phyloP scores from a whole-genome alignment of 2,888 invertebrate species.

The Drosophila bunnanda region DNA sequence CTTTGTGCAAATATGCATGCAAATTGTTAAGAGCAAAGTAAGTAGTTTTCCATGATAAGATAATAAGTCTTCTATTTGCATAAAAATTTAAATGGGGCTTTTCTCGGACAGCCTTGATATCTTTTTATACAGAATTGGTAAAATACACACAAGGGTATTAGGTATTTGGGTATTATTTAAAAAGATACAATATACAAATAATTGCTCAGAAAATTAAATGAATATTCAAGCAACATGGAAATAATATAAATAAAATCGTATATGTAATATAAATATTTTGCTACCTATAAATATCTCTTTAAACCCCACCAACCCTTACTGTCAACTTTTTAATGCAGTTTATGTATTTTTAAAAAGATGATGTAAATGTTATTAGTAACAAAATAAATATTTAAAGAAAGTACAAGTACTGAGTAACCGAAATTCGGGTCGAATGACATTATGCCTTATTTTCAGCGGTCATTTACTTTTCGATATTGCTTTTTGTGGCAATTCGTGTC shows the following conservation, averaged over 20 bases:
- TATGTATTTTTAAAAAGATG: neutral
- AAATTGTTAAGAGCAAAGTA: conserved; percentile 19
- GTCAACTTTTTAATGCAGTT: neutral
- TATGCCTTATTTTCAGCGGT: conserved; percentile 46
- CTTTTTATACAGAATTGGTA: neutral
- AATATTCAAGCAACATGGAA: too few relatives aligned
- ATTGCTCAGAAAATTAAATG: neutral
- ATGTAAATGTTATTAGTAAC: neutral
- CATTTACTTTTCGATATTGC: conserved; percentile 65
- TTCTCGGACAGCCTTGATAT: neutral
- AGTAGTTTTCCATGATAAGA: neutral
- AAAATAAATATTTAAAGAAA: conserved; percentile 10
- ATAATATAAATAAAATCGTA: too few relatives aligned
- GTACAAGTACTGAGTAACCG: neutral
- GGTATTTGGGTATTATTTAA: neutral
- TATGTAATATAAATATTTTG: neutral
- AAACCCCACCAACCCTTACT: neutral
- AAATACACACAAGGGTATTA: neutral
- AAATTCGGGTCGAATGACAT: conserved; percentile 12
- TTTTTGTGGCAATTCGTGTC: conserved; percentile 53
- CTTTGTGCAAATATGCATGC: neutral
- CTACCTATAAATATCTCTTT: neutral
- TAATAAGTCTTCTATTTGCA: too few relatives aligned
- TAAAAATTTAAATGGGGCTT: neutral
- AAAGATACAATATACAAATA: neutral